phyloP scores from a whole-genome alignment of 2,113 vertebrate species.

The Myanophis thanlyinensis region DNA sequence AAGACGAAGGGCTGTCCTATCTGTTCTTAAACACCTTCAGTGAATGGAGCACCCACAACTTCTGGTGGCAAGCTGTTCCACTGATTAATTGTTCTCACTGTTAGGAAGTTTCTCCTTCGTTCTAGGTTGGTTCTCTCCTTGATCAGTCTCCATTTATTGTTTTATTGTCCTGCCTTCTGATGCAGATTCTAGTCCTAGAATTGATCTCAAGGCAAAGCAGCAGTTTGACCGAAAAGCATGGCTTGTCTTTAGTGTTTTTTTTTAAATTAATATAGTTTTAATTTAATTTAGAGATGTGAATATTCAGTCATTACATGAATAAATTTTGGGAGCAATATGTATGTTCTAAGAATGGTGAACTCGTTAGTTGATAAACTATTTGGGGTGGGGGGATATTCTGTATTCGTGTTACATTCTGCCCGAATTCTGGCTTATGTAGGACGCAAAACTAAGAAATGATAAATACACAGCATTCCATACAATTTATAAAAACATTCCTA shows the following conservation, averaged over 20 bases:
- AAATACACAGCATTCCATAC: neutral
- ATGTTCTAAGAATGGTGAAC: neutral
- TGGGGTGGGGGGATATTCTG: neutral
- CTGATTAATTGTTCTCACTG: too few species aligned
- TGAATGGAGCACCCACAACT: too few species aligned
- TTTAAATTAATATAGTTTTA: too few species aligned
- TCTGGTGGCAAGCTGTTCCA: too few species aligned
- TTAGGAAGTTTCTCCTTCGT: too few species aligned
- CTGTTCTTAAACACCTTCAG: too few species aligned
- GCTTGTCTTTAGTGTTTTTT: neutral
- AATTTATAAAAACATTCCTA: neutral
- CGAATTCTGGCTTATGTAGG: neutral
- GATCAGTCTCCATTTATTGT: too few species aligned
- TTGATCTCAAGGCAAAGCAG: neutral
- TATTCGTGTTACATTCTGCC: neutral
- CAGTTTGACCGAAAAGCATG: neutral
- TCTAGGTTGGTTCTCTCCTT: too few species aligned
- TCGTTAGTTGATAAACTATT: neutral
- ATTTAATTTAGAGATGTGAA: neutral
- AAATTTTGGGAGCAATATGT: neutral
- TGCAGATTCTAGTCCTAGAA: neutral
- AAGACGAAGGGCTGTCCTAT: too few species aligned
- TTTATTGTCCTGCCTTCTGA: too few species aligned
- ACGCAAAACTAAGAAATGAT: neutral
- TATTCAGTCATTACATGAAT: neutral